Evolutionary conservation across 2,888 invertebrate genomes (phyloP), one percentile per base, ranked within the genome.

Genomic region (Gisinianus flammeolus): DNA sequence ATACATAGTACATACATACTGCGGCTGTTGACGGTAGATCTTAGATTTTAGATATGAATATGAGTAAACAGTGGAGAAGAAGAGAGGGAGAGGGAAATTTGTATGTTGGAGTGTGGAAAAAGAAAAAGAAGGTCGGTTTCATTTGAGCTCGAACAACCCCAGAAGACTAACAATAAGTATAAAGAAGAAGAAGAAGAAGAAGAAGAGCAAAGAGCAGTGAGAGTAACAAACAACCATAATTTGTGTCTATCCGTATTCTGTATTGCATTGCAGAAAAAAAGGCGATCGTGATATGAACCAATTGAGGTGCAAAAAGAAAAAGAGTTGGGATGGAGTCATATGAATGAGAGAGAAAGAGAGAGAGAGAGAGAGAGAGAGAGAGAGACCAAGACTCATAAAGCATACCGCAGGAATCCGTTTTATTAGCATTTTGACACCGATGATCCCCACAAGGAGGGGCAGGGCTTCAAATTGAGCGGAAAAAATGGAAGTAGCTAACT

Each of bases 401-500:
- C 78, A 83, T 81, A 78, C 83, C 80, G 77, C 83, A 83, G 83
- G 83, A 83, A 80, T 81, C 83, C 81, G 73, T 82, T 82, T 81
- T 81, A 82, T 82, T 82, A 82, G 80, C 78, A 80, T 81, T 81
- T 81, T 81, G 83, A 83, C 83, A 83, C 83, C 79, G 76, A 78
- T 81, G 76, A 79, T 79, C 77, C 78, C 77, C 71, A 64, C 44
- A 26, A 74, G 74, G 74, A 74, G 74, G 74, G 74, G 74, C 74
- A 74, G 66, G 52, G 66, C 52, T 54, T 54, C 30, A 74, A 73
- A 74, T 74, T 74, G 74, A 74, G 74, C 67, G 64, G 66, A 66
- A 74, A 74, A 71, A 74, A 74, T 74, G 74, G 74, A 74, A 74
- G 74, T 74, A 74, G 74, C 74, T 74, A 74, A 74, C 74, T 80